Percentiles rank a stretch among this genome's conserved stretches.
These are phyloP conservation scores for Halcyon smyrnensis DNA, from an alignment of 2,797 vertebrate species.

Conservation along the genomic window DNA sequence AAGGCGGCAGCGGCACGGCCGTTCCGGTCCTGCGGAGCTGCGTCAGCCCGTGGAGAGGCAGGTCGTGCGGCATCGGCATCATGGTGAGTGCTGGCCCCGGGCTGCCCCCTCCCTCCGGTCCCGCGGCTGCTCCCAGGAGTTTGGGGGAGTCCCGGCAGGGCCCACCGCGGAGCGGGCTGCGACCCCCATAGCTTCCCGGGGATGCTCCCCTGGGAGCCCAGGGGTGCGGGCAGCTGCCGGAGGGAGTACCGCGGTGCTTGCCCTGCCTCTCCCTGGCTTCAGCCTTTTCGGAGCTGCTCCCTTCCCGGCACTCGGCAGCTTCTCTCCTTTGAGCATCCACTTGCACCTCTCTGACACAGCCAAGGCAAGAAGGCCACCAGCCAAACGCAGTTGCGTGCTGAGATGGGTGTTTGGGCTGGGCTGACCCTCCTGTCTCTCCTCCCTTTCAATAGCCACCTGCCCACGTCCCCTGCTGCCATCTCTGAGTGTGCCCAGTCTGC, in stretches of 20 bases:
- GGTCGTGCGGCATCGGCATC: constrained; percentile 6
- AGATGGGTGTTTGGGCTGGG: neutral
- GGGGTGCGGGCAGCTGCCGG: neutral
- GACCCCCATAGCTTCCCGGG: neutral
- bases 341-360: accelerated
- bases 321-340: neutral
- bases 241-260: neutral
- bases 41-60: neutral
- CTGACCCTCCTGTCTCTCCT: neutral
- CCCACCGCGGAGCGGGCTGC: neutral
- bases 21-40: neutral
- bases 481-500: accelerated
- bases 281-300: neutral
- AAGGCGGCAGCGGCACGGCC: neutral
- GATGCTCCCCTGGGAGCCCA: neutral
- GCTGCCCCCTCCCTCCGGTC: neutral
- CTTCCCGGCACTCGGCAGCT: neutral
- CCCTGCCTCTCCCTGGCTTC: neutral
- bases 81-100: constrained; percentile 56
- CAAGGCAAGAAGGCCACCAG: neutral
- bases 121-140: neutral
- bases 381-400: too few relatives aligned
- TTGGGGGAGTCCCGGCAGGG: neutral
- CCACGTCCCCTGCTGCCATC: neutral
- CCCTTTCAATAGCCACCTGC: neutral